Conservation (phyloP, 2,113 vertebrate genomes). For the Tenrec ecaudatus region DNA sequence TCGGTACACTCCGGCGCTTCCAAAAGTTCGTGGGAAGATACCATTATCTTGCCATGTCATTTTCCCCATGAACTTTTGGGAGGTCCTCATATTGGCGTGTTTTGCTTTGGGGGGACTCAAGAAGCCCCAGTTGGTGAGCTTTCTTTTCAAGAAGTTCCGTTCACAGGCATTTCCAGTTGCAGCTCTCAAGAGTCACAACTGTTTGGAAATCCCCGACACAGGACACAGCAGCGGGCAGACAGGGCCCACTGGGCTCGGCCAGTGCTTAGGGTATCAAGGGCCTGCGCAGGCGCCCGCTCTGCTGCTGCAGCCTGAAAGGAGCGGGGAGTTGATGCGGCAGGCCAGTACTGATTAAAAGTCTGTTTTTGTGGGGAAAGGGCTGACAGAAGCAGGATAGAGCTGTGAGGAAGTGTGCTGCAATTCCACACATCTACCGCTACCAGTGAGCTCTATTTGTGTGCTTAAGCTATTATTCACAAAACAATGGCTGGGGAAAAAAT, state of each 20-base stretch:
- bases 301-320: constrained; percentile 22
- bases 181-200: constrained; percentile 12
- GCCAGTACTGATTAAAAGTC: constrained; percentile 7
- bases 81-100: too few species aligned
- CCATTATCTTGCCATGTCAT: too few species aligned
- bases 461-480: constrained; percentile 77
- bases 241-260: neutral
- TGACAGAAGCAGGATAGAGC: constrained; percentile 72
- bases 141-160: constrained; percentile 5
- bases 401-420: constrained; percentile 52
- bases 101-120: too few species aligned
- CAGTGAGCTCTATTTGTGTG: constrained; percentile 66
- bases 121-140: neutral
- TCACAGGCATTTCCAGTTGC: constrained; percentile 45
- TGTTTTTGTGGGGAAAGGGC: constrained; percentile 61
- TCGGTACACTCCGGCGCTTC: neutral
- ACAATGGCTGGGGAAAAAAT: constrained; percentile 77
- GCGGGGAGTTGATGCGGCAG: constrained; percentile 57
- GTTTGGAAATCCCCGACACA: constrained; percentile 13
- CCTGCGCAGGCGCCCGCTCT: neutral
- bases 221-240: neutral
- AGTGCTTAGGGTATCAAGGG: neutral
- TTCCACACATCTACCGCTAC: constrained; percentile 66
- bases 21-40: too few species aligned
- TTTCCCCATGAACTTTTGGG: too few species aligned